Base-by-base conservation (phyloP, 2,888 invertebrate species). In the Rhorus exstirpatorius region DNA sequence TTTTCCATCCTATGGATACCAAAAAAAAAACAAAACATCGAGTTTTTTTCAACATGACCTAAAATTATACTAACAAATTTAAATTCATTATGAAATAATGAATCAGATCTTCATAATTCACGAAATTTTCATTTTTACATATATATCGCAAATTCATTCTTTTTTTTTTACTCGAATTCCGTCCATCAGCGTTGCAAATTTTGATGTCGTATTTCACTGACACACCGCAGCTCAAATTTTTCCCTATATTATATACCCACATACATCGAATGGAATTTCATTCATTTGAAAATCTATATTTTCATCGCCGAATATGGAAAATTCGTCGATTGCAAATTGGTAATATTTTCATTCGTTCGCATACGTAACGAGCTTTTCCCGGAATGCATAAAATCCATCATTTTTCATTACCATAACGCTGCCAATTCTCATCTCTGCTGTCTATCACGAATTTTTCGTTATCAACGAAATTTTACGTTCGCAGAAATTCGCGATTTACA, bases 321-420 rank as follows among this genome's bases (percentile, higher is more conserved):
- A 41, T 41, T 41, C 26, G 38, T 14, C 51, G 10, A 41, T 41
- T 63, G 74, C 31, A 35, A 72, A 46, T 60, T 49, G 3, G 7
- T 14, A 2, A 35, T 24, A 72, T 49, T 60, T 60, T 72, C 35
- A 60, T 60, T 60, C 49, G 71, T 8, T 19, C 3, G 38, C 55
- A 58, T 46, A 35, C 46, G 46, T 58, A 76, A 76, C 65, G 35
- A 58, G 67, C 14, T 35, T 6, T n/a, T 8, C 4, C 14, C 41
- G 12, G 10, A 63, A 71, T 71, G 19, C n/a, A 60, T 49, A 60
- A 71, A 60, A 60, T 71, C 35, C 60, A 46, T 70, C 14, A 44
- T 55, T 55, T 55, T 70, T 26, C 51, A 70, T 41, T 55, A 41
- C 10, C 14, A 55, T 55, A n/a, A 24, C 44, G 46, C 31, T 46